Conservation (phyloP, 2,797 vertebrate species). For the Okamejei kenojei region DNA sequence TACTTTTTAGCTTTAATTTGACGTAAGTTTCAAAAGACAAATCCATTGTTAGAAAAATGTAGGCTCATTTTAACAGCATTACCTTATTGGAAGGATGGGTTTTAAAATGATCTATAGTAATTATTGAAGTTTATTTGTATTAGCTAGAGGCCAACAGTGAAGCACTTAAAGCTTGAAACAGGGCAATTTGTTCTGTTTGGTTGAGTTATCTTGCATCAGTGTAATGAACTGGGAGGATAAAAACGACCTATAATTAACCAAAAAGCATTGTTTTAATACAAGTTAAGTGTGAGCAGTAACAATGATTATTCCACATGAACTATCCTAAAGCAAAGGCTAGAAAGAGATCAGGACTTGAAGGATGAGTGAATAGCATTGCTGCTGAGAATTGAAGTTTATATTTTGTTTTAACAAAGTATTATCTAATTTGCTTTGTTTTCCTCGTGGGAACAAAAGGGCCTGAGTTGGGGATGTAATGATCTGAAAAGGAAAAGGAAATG, state of each 20-base stretch:
- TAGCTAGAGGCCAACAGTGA: not conserved
- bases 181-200: not conserved
- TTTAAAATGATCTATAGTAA: not conserved
- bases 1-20: not conserved
- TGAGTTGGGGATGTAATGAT: not conserved
- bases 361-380: not conserved
- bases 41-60: not conserved
- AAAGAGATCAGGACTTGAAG: not conserved
- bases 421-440: not conserved
- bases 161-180: not conserved
- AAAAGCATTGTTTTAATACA: not conserved
- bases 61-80: not conserved
- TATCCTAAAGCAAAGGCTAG: not conserved
- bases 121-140: not conserved
- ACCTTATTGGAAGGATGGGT: not conserved
- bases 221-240: not conserved
- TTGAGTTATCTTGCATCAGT: not conserved
- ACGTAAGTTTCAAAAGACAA: no score
- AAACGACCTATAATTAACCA: not conserved
- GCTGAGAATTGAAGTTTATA: not conserved
- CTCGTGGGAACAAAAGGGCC: not conserved
- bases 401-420: not conserved
- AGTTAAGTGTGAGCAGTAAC: not conserved
- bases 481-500: no score
- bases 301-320: not conserved